Base-by-base conservation (phyloP, 2,797 vertebrate species). In the Allobates femoralis region DNA sequence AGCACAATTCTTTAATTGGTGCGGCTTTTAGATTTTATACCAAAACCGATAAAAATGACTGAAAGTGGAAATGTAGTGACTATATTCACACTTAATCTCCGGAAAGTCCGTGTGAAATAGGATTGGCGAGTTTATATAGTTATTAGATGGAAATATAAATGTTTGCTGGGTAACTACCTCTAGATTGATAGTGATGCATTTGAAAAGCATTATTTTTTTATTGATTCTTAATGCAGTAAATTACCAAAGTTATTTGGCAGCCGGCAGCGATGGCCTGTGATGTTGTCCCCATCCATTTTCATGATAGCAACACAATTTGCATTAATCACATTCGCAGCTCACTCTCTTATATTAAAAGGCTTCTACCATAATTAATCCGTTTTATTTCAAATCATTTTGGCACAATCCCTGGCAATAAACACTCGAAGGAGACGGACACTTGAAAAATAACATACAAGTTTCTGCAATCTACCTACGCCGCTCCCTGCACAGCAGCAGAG, bases 171-270 rank as follows among this genome's bases (percentile, higher is more conserved):
- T 91, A 93, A 89, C 90, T 91, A 91, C 94, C 93, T 93, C 89
- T 93, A 94, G 97, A 98, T 97, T 96, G 95, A 98, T 98, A 95
- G 95, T 92, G 94, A 94, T 96, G 95, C 94, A 94, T 98, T 96
- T 96, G 95, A 96, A 96, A 96, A 94, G 96, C 97, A 97, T 99
- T 98, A 97, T 96, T 96, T 97, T 94, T 97, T 97, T 98, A 99
- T 99, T 96, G 98, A 99, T 99, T 97, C 96, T 97, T 99, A 98
- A 99, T 99, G 98, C 95, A 97, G 97, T 99, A 98, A 99, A 98
- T 98, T 97, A 97, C 96, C 93, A 92, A 94, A 95, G 96, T 96
- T 96, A 96, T 94, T 97, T 99, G 98, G 97, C 97, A 97, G 96
- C 95, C 94, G 97, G 95, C 96, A 97, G 96, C 96, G 96, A 93